Evolutionary conservation across 2,888 invertebrate species (phyloP), one percentile per base, ranked within the genome.

Genomic region (Cynaeus angustus): DNA sequence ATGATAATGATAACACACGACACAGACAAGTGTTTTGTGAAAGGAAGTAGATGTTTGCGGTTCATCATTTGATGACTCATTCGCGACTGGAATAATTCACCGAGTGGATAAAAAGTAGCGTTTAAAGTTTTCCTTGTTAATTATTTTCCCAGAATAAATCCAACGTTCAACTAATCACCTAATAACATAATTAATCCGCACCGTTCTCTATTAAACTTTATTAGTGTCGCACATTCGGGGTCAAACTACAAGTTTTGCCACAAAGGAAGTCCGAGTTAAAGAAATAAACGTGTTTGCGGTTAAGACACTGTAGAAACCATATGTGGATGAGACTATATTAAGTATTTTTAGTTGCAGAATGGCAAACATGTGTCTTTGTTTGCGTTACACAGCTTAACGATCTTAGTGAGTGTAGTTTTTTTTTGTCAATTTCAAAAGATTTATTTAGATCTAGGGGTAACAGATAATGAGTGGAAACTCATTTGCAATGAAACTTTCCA

Each of bases 21-120:
- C 55, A 30, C 3, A 59, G 43, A 33, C 12, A 14, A 50, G 50
- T 26, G 37, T 48, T 61, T 37, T 37, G 48, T 50, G 38, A 61
- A 61, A 48, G 61, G 61, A 61, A 33, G 61, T 38, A 10, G 58
- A 45, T 45, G 55, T 37, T 16, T 55, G 59, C 56, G 6, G 12
- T 10, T 26, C 33, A 59, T 59, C 45, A 61, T 21, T 48, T 45
- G 48, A 50, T 61, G 61, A 61, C 48, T 61, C 61, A 61, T 61
- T 53, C 56, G 10, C 13, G 16, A 30, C 33, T 26, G 41, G 12
- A 41, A 2, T 46, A 46, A 46, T 46, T 16, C 46, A 16, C 46
- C 13, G 33, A 21, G 37, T 16, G 12, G 48, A 48, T 61, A 61
- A 48, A 48, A 48, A 61, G 9, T 28, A 48, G 33, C 9, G 37